A percentile compares a stretch with the other conserved stretches of the same genome.
These are phyloP conservation scores for Nephrocerus scutellatus DNA, from an alignment of 2,888 invertebrate species.

Conservation along the genomic window DNA sequence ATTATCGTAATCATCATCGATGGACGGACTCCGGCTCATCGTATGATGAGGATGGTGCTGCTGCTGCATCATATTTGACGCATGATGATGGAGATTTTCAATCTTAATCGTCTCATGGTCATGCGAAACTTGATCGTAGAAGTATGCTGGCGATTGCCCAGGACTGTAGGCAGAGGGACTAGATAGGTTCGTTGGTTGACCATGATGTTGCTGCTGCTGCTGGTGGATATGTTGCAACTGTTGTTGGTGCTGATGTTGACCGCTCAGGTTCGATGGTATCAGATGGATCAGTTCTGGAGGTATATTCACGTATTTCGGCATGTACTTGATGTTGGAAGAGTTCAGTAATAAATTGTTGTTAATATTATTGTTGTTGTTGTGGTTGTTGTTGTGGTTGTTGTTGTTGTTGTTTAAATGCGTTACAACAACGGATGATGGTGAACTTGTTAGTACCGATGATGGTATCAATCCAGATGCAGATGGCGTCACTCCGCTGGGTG, in stretches of 20 bases:
- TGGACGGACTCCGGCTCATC: slow-evolving; percentile 40
- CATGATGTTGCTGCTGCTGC: slow-evolving; percentile 22
- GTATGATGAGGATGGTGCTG: slow-evolving; percentile 26
- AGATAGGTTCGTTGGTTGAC: too few relatives aligned
- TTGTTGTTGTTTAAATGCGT: slow-evolving; percentile 19
- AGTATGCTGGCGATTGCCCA: slow-evolving; percentile 25
- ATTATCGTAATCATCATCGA: slow-evolving; percentile 42
- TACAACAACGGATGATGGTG: slow-evolving; percentile 6
- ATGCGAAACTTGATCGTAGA: slow-evolving; percentile 22
- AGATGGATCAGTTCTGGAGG: slow-evolving; percentile 1
- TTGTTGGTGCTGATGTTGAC: slow-evolving; percentile 7
- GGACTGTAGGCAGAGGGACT: slow-evolving; percentile 23
- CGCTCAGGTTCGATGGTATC: background rate
- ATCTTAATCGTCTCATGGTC: slow-evolving; percentile 27
- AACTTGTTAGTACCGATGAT: slow-evolving; percentile 12
- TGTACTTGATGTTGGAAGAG: slow-evolving; percentile 1
- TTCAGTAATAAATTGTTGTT: slow-evolving; percentile 17
- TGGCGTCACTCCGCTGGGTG: slow-evolving; percentile 17
- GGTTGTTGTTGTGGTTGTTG: slow-evolving; percentile 22
- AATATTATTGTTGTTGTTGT: slow-evolving; percentile 24
- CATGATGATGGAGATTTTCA: slow-evolving; percentile 28
- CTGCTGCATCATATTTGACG: slow-evolving; percentile 31
- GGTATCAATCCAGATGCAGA: slow-evolving; percentile 8
- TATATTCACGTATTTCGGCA: background rate
- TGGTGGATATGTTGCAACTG: slow-evolving; percentile 11